A percentile compares a stretch with the other conserved stretches of the same genome.
These are phyloP conservation scores for Vanessa atalanta DNA, from an alignment of 1,140 invertebrate species.

Conservation along the genomic window DNA sequence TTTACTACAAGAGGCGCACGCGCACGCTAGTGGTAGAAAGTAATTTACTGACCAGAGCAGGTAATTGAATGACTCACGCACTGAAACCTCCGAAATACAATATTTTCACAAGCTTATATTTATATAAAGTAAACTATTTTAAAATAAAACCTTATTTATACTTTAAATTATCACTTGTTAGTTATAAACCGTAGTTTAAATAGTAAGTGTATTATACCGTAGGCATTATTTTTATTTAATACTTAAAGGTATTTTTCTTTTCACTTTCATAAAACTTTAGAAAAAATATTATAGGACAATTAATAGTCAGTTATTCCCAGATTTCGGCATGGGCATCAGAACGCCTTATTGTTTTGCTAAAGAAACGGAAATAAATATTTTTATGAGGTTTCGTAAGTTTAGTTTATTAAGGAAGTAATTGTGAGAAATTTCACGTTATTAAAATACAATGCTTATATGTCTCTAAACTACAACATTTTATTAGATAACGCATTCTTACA, in stretches of 20 bases:
- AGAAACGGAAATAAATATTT: conserved; percentile 53
- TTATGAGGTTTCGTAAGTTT: conserved; percentile 67
- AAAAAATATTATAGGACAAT: neutral
- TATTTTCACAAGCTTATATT: neutral
- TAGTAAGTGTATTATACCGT: too few relatives aligned
- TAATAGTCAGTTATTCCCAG: conserved; percentile 21
- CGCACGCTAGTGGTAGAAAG: conserved; percentile 61
- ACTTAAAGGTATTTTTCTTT: too few relatives aligned
- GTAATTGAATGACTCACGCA: conserved; percentile 58
- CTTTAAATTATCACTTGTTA: too few relatives aligned
- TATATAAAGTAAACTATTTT: too few relatives aligned
- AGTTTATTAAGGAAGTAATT: conserved; percentile 75
- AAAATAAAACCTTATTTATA: too few relatives aligned
- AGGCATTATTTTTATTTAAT: too few relatives aligned
- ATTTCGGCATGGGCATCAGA: conserved; percentile 43
- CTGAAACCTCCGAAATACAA: conserved; percentile 8
- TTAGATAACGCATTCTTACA: conserved; percentile 14
- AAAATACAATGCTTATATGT: conserved; percentile 18
- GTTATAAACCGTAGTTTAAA: too few relatives aligned
- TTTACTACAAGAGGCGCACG: conserved; percentile 49
- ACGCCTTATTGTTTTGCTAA: conserved; percentile 41
- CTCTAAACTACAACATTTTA: conserved; percentile 9
- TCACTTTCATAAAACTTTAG: neutral
- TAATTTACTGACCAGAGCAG: conserved; percentile 33
- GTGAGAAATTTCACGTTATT: conserved; percentile 58